Conservation (phyloP, 2,888 invertebrate genomes). For the Ophioninae sp. region DNA sequence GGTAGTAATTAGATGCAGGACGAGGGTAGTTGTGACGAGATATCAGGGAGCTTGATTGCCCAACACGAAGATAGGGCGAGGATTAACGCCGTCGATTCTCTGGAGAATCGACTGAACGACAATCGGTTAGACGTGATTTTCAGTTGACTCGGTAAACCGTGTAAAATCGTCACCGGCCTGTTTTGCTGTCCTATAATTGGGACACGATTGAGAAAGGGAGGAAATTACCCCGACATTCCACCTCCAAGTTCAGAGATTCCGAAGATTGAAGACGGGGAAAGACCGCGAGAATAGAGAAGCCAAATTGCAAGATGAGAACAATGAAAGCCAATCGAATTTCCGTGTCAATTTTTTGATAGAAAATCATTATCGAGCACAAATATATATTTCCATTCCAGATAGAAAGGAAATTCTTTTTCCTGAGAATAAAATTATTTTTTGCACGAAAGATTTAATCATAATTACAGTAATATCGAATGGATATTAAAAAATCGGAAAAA, state of each 20-base stretch:
- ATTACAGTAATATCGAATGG: no score
- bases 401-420: no score
- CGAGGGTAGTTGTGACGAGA: neutral
- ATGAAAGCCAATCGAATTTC: neutral
- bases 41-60: conserved; percentile 53
- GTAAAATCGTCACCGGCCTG: conserved; percentile 37
- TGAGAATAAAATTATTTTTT: no score
- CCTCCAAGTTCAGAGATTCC: conserved; percentile 3
- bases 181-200: conserved; percentile 61
- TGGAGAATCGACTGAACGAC: conserved; percentile 59
- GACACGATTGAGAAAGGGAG: conserved; percentile 25
- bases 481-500: no score
- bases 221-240: conserved; percentile 17
- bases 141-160: conserved; percentile 56
- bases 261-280: neutral
- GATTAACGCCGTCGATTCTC: conserved; percentile 45
- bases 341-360: neutral
- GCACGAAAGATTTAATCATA: no score
- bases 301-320: neutral
- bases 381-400: neutral
- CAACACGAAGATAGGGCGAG: conserved; percentile 49
- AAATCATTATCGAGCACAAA: neutral
- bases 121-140: conserved; percentile 62
- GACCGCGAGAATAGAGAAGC: neutral
- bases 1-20: conserved; percentile 49